These are phyloP conservation scores for Prunella himalayana DNA, from an alignment of 2,113 vertebrate species.

Conservation along the genomic window DNA sequence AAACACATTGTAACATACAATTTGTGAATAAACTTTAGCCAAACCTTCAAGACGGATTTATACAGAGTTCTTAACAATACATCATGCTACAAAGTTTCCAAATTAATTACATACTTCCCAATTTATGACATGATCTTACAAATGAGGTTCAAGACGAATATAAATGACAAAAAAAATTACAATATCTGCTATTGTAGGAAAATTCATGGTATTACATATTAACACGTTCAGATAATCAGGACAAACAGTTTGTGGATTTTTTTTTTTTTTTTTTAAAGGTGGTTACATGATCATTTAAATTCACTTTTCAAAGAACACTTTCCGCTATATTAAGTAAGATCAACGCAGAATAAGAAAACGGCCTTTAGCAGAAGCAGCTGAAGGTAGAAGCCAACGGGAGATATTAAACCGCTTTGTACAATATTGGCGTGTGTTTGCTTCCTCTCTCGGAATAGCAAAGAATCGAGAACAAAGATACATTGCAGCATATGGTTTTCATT, in stretches of 20 bases:
- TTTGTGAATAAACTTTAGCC: slow-evolving; percentile 59
- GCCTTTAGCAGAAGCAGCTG: slow-evolving; percentile 26
- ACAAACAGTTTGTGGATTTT: not conserved
- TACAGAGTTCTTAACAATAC: slow-evolving; percentile 70
- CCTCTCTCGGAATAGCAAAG: slow-evolving; percentile 48
- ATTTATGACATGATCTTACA: slow-evolving; percentile 69
- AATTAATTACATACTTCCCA: slow-evolving; percentile 63
- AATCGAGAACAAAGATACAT: slow-evolving; percentile 59
- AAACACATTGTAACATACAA: slow-evolving; percentile 68
- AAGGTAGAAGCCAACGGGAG: slow-evolving; percentile 46
- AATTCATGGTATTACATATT: slow-evolving; percentile 53
- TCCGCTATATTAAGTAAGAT: slow-evolving; percentile 29
- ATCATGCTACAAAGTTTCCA: slow-evolving; percentile 76
- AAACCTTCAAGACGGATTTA: slow-evolving; percentile 57
- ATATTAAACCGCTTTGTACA: slow-evolving; percentile 50
- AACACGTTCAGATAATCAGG: slow-evolving; percentile 44
- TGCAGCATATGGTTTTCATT: slow-evolving; percentile 73
- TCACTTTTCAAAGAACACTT: slow-evolving; percentile 29
- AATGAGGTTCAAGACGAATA: slow-evolving; percentile 67
- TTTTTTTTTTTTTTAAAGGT: not conserved
- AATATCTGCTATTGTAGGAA: slow-evolving; percentile 64
- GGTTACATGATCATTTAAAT: slow-evolving; percentile 16
- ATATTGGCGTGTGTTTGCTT: slow-evolving; percentile 17
- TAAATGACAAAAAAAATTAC: slow-evolving; percentile 44
- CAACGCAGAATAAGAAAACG: slow-evolving; percentile 14